Evolutionary conservation across 2,113 vertebrate genomes (phyloP), one percentile per base, ranked within the genome.

Genomic region (Pica pica): DNA sequence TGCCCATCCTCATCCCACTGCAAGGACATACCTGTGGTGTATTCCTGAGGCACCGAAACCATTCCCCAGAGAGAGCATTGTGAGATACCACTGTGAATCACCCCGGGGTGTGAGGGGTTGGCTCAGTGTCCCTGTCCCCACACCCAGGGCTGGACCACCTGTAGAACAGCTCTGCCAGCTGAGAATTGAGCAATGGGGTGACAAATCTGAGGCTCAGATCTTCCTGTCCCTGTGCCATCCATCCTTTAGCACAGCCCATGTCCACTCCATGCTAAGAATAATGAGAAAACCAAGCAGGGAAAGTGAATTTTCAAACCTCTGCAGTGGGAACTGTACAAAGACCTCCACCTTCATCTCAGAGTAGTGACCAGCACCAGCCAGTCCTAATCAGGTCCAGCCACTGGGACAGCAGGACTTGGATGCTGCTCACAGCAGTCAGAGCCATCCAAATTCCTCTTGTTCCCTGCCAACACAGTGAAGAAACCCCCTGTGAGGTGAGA

Each of bases 341-440:
- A 87, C 9, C 21, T 26, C 65, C 4, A 23, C 22, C 24, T 59
- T 64, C 19, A 56, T 42, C 56, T 65, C 57, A 14, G 11, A 2
- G 0, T 1, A 31, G 35, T 30, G 56, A 75, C 39, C 68, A 67
- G 50, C 11, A 47, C 14, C 0, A 0, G 17, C 60, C 73, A 68
- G 60, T 37, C 52, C 57, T 4, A 2, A 18, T 5, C 4, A 3
- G 71, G 22, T 13, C n/a, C 4, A 17, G 47, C 16, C 55, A 24
- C 57, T 39, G 64, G 65, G 39, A 76, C 7, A 60, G 60, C 22
- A 37, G 26, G 27, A 6, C 53, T 22, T 52, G 70, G 76, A 42
- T 60, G 50, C 46, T 68, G 46, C 47, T 87, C 37, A n/a, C 33
- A 74, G 69, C 91, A 50, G 35, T 47, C 35, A 3, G 31, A 71